Evolutionary conservation across 37 sponge, comb jelly and placozoan species (phyloP).

Genomic region (Beroe forskalii): DNA sequence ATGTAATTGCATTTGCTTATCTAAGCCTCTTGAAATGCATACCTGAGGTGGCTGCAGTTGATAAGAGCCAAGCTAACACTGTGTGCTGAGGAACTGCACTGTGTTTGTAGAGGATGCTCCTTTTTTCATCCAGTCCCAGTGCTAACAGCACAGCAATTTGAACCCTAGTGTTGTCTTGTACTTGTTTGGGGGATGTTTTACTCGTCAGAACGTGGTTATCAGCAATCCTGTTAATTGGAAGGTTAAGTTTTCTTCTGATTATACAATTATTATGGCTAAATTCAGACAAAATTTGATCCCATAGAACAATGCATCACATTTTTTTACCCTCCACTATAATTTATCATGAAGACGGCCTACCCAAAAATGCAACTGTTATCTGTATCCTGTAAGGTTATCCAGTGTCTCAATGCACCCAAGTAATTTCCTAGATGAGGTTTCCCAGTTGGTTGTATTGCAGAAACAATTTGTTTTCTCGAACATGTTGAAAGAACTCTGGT

Average conservation of each 20-base stretch:
- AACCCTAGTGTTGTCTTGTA: neutral
- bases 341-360: no score
- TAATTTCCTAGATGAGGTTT: conserved; percentile 22
- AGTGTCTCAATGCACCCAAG: neutral
- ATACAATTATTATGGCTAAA: no score
- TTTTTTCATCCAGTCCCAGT: neutral
- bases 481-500: neutral
- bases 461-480: neutral
- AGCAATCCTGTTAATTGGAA: conserved; percentile 15
- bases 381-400: conserved; percentile 2
- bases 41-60: conserved; percentile 35
- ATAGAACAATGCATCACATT: no score
- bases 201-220: conserved; percentile 44
- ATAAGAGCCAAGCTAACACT: conserved; percentile 19
- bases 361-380: neutral
- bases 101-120: conserved; percentile 8
- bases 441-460: conserved; percentile 32
- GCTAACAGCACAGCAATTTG: conserved; percentile 5
- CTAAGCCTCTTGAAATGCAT: no score
- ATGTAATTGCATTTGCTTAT: no score
- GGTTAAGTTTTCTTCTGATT: no score
- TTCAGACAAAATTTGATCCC: no score
- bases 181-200: neutral
- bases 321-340: no score
- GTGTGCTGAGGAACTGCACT: conserved; percentile 35